Base-by-base conservation (phyloP, 2,113 vertebrate species). In the Podocnemis expansa region DNA sequence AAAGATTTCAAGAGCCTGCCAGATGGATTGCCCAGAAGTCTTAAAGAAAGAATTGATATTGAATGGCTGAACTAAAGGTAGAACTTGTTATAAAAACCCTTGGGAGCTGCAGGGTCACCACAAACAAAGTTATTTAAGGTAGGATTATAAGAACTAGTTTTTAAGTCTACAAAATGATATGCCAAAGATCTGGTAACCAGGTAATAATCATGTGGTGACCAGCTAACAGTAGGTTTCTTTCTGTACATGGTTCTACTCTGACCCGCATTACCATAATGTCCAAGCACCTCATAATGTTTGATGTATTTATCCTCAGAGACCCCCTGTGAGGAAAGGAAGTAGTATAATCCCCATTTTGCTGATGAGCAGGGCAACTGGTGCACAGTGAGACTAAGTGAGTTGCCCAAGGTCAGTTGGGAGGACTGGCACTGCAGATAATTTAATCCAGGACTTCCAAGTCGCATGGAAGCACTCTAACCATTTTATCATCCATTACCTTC, bases 1-100 rank as follows among this genome's bases (percentile, higher is more conserved):
- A 87, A 60, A 45, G 75, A 94, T 92, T 88, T 95, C 70, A 70
- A 84, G 82, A 91, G 47, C 85, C 91, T 75, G 93, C 88, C 87
- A 93, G 92, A 95, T 88, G 81, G 73, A 76, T 88, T 91, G 52
- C 58, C 67, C 54, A 21, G 79, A 82, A 75, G 94, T 63, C 27
- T 49, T 95, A 86, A 95, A 95, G 79, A 89, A 93, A 73, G 80
- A 84, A 1, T 83, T 76, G 84, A 10, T 34, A 82, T 29, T 70
- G 82, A 91, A 88, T 34, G 83, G 38, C 19, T 82, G 47, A 10
- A 22, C n/a, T 38, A 70, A 70, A 70, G n/a, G 38, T 22, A 70
- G 43, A 79, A 47, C 63, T 41, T 81, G 51, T 82, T 43, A 54
- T 56, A 91, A 9, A 94, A 27, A 85, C 49, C 38, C 54, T 81